Evolutionary conservation across 2,888 invertebrate species (phyloP).

Genomic region (Halictus ligatus): DNA sequence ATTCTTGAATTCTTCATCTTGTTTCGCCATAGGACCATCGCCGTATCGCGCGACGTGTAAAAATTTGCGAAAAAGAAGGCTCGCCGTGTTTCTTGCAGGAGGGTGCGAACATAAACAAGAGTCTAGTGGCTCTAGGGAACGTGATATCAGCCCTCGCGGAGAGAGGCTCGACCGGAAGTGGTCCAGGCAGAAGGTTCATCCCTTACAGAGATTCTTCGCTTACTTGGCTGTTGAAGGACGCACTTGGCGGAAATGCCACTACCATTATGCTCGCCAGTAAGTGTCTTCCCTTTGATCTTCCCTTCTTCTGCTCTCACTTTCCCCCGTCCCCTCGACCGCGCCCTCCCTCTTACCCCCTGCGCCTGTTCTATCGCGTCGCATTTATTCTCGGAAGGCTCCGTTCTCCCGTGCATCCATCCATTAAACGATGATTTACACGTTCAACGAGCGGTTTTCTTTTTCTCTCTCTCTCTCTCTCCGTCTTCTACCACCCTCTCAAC

Average conservation of each 20-base stretch:
- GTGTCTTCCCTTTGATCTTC: slow-evolving; percentile 68
- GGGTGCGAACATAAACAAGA: slow-evolving; percentile 91
- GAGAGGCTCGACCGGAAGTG: slow-evolving; percentile 77
- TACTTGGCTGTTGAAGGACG: slow-evolving; percentile 93
- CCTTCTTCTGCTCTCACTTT: slow-evolving; percentile 47
- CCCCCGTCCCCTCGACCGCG: slow-evolving; percentile 23
- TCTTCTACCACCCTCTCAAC: not conserved
- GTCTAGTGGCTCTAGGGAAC: slow-evolving; percentile 92
- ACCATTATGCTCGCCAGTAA: slow-evolving; percentile 93
- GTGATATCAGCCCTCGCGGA: slow-evolving; percentile 90
- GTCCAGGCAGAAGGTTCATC: slow-evolving; percentile 86
- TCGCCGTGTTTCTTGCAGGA: slow-evolving; percentile 78
- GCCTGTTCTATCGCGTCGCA: slow-evolving; percentile 13
- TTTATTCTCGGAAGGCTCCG: slow-evolving; percentile 50
- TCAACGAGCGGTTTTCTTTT: slow-evolving; percentile 30
- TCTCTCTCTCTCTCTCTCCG: not conserved
- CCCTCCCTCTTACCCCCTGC: not conserved
- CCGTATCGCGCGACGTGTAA: not conserved
- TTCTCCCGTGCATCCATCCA: slow-evolving; percentile 7
- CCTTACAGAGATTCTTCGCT: slow-evolving; percentile 93
- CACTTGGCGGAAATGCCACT: slow-evolving; percentile 91
- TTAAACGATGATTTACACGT: slow-evolving; percentile 56
- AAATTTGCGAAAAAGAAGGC: not conserved
- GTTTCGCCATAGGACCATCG: slow-evolving; percentile 2
- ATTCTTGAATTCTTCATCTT: not conserved